Base-by-base conservation (phyloP, 1,140 invertebrate genomes). In the Drosophila auraria region DNA sequence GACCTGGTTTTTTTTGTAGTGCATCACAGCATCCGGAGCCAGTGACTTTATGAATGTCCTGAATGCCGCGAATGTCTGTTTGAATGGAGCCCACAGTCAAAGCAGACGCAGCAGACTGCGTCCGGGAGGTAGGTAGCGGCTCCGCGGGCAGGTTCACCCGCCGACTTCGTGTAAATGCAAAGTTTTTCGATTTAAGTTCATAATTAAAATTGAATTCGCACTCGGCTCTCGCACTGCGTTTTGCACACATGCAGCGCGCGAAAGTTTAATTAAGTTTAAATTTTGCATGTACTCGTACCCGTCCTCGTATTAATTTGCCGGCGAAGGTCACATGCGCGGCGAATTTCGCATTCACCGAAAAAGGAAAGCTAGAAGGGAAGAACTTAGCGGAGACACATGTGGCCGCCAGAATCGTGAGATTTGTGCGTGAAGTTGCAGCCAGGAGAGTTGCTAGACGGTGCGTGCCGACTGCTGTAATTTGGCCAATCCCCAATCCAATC, bases 111-210 rank as follows among this genome's bases (percentile, higher is more conserved):
- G 64, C 57, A 61, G 74, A 61, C 63, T 47, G 57, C 63, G 33
- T 53, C 50, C 65, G 27, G 40, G 33, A 49, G 25, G 30, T 45
- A 57, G 60, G 42, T 20, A 23, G n/a, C 47, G 36, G 30, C 47
- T 49, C 12, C 33, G 50, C 25, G 42, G 25, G 33, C 69, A 66
- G 64, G 56, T 58, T 47, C 36, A 25, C 33, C 38, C 44, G 68
- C 23, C 66, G 44, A 33, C 50, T 40, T 38, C 33, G 69, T 81
- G 81, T 81, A 81, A 84, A 76, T 69, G 79, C 72, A 90, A 90
- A 90, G 86, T 90, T 90, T 90, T 90, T 90, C 86, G 87, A 90
- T 90, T 90, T 90, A 90, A 90, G 86, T 90, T 90, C 86, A 91
- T 90, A 90, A 90, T 90, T 90, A 90, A 90, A 91, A 89, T 80